phyloP scores from a whole-genome alignment of 2,888 invertebrate species.

The Julus scanicus region DNA sequence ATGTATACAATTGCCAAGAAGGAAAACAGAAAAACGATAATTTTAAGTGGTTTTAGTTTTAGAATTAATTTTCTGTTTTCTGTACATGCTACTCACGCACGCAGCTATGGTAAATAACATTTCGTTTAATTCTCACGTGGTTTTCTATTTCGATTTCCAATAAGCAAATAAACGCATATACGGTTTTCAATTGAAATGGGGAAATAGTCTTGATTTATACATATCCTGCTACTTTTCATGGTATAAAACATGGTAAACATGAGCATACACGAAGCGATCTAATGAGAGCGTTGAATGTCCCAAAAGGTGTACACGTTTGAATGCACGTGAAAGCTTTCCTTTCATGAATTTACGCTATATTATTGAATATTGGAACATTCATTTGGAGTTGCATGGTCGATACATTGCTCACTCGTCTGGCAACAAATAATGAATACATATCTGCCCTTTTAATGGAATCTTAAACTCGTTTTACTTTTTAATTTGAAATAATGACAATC shows the following conservation, averaged over 20 bases:
- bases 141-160: conserved; percentile 22
- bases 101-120: background rate
- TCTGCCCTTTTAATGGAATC: background rate
- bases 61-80: background rate
- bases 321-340: background rate
- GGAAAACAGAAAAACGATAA: background rate
- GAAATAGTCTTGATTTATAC: background rate
- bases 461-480: background rate
- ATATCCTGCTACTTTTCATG: background rate
- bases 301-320: background rate
- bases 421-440: background rate
- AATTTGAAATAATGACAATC: background rate
- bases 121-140: conserved; percentile 40
- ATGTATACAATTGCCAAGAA: background rate
- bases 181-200: background rate
- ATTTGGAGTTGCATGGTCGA: background rate
- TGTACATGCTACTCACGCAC: background rate
- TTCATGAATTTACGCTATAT: background rate
- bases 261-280: background rate
- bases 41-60: conserved; percentile 39
- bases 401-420: background rate
- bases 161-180: background rate
- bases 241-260: conserved; percentile 12
- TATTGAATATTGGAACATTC: background rate
- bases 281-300: conserved; percentile 9